Evolutionary conservation across 2,888 invertebrate species (phyloP).

Genomic region (Trilocha varians): DNA sequence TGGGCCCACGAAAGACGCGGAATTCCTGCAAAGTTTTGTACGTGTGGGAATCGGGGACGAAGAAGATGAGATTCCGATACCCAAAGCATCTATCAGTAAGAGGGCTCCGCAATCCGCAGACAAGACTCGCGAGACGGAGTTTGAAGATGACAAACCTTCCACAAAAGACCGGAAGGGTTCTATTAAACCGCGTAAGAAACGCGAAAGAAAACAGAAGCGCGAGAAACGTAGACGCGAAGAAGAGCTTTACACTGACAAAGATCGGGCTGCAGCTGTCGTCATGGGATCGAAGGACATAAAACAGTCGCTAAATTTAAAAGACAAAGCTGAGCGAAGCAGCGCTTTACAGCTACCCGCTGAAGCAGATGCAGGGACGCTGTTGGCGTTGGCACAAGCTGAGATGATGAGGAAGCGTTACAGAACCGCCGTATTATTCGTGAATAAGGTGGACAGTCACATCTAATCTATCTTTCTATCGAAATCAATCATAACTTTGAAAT

Average conservation of each 20-base stretch:
- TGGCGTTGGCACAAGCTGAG: slow-evolving; percentile 84
- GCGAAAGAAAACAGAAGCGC: slow-evolving; percentile 47
- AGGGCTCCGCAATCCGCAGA: slow-evolving; percentile 45
- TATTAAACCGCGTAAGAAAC: slow-evolving; percentile 45
- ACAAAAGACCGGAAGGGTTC: slow-evolving; percentile 48
- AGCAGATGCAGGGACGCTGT: slow-evolving; percentile 82
- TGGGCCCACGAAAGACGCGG: slow-evolving; percentile 80
- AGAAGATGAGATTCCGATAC: slow-evolving; percentile 60
- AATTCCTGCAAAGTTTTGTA: slow-evolving; percentile 86
- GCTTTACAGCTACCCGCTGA: slow-evolving; percentile 83
- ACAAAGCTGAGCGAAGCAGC: slow-evolving; percentile 82
- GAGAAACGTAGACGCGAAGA: slow-evolving; percentile 68
- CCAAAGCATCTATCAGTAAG: slow-evolving; percentile 59
- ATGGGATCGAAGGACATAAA: slow-evolving; percentile 91
- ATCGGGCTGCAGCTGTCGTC: slow-evolving; percentile 91
- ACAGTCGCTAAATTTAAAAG: slow-evolving; percentile 84
- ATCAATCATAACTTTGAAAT: too few species aligned
- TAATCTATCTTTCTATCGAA: too few species aligned
- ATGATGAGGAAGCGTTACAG: slow-evolving; percentile 81
- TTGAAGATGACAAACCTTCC: slow-evolving; percentile 40
- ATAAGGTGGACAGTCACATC: slow-evolving; percentile 75
- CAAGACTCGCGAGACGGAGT: slow-evolving; percentile 31
- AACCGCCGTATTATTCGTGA: slow-evolving; percentile 82
- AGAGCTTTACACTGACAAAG: slow-evolving; percentile 92
- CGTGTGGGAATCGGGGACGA: slow-evolving; percentile 77